phyloP scores from a whole-genome alignment of 2,888 invertebrate genomes.

The Sarcophaga rosellei region DNA sequence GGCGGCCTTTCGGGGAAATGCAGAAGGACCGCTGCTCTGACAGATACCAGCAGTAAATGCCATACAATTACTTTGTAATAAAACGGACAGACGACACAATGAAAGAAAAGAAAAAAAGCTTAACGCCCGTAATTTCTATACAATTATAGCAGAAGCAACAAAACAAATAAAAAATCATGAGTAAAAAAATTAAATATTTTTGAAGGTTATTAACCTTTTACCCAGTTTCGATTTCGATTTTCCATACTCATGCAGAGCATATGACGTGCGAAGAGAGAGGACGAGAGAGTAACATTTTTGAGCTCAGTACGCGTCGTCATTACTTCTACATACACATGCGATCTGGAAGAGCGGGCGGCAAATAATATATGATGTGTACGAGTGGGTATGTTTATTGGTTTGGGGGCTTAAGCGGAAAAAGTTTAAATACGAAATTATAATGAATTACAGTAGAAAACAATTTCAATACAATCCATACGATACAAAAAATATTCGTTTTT shows the following conservation, averaged over 20 bases:
- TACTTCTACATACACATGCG: neutral
- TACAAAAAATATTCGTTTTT: neutral
- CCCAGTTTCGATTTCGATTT: conserved; percentile 58
- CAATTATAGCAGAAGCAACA: conserved; percentile 23
- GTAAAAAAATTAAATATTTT: conserved; percentile 31
- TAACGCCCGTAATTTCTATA: conserved; percentile 34
- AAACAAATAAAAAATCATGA: conserved; percentile 11
- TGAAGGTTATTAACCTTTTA: conserved; percentile 68
- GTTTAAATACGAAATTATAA: conserved; percentile 22
- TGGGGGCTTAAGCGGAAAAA: conserved; percentile 32
- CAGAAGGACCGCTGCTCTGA: conserved; percentile 30
- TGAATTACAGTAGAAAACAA: conserved; percentile 20
- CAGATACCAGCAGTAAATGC: conserved; percentile 25
- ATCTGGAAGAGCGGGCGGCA: neutral
- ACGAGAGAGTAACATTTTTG: conserved; percentile 4
- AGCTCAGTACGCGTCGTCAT: no score
- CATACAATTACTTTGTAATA: conserved; percentile 55
- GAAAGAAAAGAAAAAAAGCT: conserved; percentile 30
- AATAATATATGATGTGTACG: neutral
- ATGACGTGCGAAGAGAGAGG: conserved; percentile 1
- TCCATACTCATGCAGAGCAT: conserved; percentile 30
- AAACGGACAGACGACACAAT: neutral
- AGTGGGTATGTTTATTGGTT: neutral
- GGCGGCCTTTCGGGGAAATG: neutral
- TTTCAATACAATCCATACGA: neutral